Evolutionary conservation across 2,113 vertebrate genomes (phyloP), one percentile per base, ranked within the genome.

Genomic region (Carettochelys insculpta): DNA sequence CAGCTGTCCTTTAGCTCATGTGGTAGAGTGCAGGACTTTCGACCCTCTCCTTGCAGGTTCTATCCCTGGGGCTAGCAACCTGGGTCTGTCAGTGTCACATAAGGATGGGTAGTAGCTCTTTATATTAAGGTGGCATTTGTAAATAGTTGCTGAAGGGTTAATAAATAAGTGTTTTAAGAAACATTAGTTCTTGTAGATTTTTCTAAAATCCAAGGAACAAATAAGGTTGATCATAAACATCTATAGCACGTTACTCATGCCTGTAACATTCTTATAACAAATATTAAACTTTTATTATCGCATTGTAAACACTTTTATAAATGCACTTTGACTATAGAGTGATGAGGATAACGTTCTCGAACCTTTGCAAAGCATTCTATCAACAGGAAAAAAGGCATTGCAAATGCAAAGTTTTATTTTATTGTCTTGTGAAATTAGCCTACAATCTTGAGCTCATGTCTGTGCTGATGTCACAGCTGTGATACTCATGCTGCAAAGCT

Each of bases 61-160:
- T n/a, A n/a, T n/a, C n/a, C n/a, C n/a, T n/a, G n/a, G n/a, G n/a
- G n/a, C n/a, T n/a, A n/a, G n/a, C n/a, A n/a, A n/a, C n/a, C n/a
- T n/a, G n/a, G n/a, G n/a, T n/a, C n/a, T n/a, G n/a, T n/a, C n/a
- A n/a, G n/a, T n/a, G n/a, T n/a, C n/a, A n/a, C n/a, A n/a, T n/a
- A n/a, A n/a, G n/a, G n/a, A n/a, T n/a, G n/a, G n/a, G n/a, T n/a
- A n/a, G n/a, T n/a, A n/a, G n/a, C n/a, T n/a, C n/a, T n/a, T 20
- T 47, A 2, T 0, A 8, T 25, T 54, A 48, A 83, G 77, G 6
- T 12, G 24, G 31, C 80, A 2, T 85, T 83, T 89, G 14, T 41
- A 47, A 6, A 41, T 86, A 79, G n/a, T 86, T 94, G 84, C 61
- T 61, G 81, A 94, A 38, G 87, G 85, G 89, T 95, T 93, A 94